phyloP scores from a whole-genome alignment of 2,113 vertebrate species.

The Mustela nigripes region DNA sequence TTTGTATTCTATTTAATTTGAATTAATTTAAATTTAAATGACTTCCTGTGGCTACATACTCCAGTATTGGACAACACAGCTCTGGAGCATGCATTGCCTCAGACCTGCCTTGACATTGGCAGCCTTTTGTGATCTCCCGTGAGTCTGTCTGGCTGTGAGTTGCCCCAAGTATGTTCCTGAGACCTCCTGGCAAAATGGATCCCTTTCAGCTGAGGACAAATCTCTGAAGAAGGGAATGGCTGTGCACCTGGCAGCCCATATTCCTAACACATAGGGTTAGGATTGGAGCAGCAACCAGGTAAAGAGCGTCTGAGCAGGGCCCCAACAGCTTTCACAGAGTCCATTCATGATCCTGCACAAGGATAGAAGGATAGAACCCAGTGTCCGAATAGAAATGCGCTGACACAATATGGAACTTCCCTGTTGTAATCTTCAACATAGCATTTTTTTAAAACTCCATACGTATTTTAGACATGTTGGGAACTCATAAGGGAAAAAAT shows the following conservation, averaged over 20 bases:
- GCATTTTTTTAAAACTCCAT: too few relatives aligned
- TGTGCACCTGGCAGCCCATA: background rate
- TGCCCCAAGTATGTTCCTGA: too few relatives aligned
- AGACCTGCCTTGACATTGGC: background rate
- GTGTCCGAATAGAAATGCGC: background rate
- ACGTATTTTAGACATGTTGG: too few relatives aligned
- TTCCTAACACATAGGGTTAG: fast-evolving
- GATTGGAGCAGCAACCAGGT: background rate
- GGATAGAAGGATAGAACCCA: too few relatives aligned
- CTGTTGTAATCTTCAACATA: too few relatives aligned
- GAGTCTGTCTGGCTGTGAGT: background rate
- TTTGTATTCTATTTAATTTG: too few relatives aligned
- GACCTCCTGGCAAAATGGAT: background rate
- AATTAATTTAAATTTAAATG: too few relatives aligned
- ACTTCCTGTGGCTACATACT: too few relatives aligned
- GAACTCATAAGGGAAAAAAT: background rate
- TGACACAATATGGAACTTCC: background rate
- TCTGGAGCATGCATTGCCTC: background rate
- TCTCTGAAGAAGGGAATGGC: background rate
- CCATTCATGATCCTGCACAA: too few relatives aligned
- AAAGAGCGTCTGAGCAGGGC: background rate
- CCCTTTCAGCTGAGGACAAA: background rate
- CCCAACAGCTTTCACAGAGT: background rate
- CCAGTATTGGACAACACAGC: too few relatives aligned
- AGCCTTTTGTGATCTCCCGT: background rate